phyloP scores from a whole-genome alignment of 1,140 invertebrate species.

The Rhyacophila brunnea region DNA sequence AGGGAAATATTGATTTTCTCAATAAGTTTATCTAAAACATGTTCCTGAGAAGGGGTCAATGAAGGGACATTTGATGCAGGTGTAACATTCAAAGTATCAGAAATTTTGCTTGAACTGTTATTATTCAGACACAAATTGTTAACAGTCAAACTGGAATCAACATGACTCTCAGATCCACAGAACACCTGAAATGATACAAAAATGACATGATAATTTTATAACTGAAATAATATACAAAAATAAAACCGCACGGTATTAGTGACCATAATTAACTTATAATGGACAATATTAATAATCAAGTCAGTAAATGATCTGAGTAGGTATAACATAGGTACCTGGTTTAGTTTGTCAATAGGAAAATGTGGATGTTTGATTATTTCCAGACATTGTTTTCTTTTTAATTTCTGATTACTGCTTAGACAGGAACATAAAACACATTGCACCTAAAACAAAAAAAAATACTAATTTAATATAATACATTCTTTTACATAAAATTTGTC shows the following conservation, averaged over 20 bases:
- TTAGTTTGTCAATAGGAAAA: conserved; percentile 49
- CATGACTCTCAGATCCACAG: no score
- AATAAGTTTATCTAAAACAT: conserved; percentile 53
- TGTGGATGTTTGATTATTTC: conserved; percentile 49
- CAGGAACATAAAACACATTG: conserved; percentile 44
- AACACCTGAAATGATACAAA: conserved; percentile 15
- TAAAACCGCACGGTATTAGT: no score
- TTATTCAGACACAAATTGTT: no score
- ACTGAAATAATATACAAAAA: no score
- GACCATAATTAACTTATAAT: no score
- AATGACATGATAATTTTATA: no score
- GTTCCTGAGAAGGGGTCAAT: conserved; percentile 51
- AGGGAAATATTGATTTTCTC: conserved; percentile 46
- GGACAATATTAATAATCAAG: no score
- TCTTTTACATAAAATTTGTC: neutral
- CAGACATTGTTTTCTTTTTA: conserved; percentile 42
- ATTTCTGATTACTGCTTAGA: conserved; percentile 39
- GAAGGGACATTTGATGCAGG: conserved; percentile 21
- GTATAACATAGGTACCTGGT: conserved; percentile 45
- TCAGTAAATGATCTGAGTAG: no score
- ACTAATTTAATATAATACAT: neutral
- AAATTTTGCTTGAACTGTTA: no score
- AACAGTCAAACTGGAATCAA: no score
- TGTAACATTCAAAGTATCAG: no score
- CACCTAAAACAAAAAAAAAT: no score